These are phyloP conservation scores for Limnephilus rhombicus DNA, from an alignment of 2,888 invertebrate genomes.

Conservation along the genomic window DNA sequence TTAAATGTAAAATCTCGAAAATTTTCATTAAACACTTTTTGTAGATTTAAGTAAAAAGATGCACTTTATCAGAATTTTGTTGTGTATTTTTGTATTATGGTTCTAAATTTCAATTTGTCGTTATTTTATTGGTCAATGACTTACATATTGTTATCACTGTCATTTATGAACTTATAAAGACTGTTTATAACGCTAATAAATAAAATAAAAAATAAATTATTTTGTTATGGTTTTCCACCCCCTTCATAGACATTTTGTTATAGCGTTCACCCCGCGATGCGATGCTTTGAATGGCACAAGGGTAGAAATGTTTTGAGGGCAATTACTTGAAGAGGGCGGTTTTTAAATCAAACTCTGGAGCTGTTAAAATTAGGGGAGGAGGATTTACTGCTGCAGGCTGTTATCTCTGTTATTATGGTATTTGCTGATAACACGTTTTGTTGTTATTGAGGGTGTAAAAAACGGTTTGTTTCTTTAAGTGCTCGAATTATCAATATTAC, in stretches of 20 bases:
- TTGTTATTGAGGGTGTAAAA: not conserved
- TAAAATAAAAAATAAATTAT: too few species aligned
- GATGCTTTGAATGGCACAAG: slow-evolving; percentile 8
- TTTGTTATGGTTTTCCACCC: not conserved
- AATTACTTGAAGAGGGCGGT: slow-evolving; percentile 28
- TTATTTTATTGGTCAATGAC: too few species aligned
- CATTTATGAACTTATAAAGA: too few species aligned
- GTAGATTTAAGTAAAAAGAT: too few species aligned
- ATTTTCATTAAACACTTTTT: too few species aligned
- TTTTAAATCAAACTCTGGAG: slow-evolving; percentile 20
- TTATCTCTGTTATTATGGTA: not conserved
- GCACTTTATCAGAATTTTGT: too few species aligned
- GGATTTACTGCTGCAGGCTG: not conserved
- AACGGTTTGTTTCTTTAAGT: not conserved
- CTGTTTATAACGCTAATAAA: too few species aligned
- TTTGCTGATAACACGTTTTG: not conserved
- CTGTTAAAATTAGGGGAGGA: not conserved
- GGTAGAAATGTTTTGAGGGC: slow-evolving; percentile 36
- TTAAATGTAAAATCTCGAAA: too few species aligned
- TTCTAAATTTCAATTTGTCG: too few species aligned
- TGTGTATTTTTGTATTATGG: too few species aligned
- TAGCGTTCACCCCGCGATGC: slow-evolving; percentile 1
- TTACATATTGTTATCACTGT: too few species aligned
- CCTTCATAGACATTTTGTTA: slow-evolving; percentile 8
- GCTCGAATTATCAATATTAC: not conserved